A percentile compares a stretch with the other conserved stretches of the same genome.
Evolutionary conservation across 2,113 vertebrate genomes (phyloP).

Genomic region (Smithornis capensis): DNA sequence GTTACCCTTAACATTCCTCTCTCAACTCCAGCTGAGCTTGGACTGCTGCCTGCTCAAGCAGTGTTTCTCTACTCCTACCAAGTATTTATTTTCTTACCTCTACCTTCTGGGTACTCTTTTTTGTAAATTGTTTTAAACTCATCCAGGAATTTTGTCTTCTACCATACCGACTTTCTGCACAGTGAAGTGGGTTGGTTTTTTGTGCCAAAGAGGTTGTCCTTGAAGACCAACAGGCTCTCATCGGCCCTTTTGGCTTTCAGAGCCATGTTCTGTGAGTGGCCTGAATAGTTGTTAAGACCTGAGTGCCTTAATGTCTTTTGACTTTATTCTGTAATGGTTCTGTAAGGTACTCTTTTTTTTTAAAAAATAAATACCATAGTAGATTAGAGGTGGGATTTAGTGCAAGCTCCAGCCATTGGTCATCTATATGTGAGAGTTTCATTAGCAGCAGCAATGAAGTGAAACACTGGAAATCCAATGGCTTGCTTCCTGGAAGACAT

Average conservation of each 20-base stretch:
- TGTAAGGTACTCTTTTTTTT: background rate
- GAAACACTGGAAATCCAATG: background rate
- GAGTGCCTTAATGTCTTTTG: background rate
- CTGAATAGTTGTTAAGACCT: background rate
- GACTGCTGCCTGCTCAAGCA: background rate
- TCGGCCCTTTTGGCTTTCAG: background rate
- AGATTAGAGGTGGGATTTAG: background rate
- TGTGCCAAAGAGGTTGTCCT: background rate
- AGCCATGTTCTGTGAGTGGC: background rate
- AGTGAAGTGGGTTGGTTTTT: background rate
- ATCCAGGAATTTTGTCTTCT: background rate
- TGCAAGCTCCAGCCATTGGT: background rate
- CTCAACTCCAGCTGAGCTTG: background rate
- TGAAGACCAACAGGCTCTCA: background rate
- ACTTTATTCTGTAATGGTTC: background rate
- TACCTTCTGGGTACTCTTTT: background rate
- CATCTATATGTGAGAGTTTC: background rate
- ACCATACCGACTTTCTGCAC: background rate
- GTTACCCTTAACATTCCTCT: background rate
- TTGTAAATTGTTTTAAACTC: background rate
- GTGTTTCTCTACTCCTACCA: background rate
- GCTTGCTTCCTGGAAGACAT: background rate
- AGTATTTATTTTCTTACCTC: background rate
- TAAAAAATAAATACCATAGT: background rate
- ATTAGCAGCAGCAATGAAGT: background rate